Percentiles rank a stretch among this genome's conserved stretches.
Conservation (phyloP, 2,113 vertebrate genomes). For the Brachirus orientalis region DNA sequence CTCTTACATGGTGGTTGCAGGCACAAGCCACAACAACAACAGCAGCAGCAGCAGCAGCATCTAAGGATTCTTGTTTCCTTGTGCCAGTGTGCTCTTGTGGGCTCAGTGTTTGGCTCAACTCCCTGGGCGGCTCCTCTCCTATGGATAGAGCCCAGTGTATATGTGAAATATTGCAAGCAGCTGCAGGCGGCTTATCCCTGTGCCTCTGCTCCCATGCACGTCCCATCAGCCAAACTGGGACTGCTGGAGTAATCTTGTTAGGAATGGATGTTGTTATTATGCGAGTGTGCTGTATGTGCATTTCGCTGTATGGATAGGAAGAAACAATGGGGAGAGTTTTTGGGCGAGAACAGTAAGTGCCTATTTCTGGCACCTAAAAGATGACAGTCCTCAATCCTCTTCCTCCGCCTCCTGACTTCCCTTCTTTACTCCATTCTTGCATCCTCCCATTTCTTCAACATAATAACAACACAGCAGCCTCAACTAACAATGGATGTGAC, state of each 20-base stretch:
- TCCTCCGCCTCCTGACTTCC: conserved; percentile 20
- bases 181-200: conserved; percentile 68
- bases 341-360: conserved; percentile 34
- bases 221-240: conserved; percentile 79
- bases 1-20: conserved; percentile 44
- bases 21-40: conserved; percentile 35
- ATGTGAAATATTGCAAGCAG: conserved; percentile 64
- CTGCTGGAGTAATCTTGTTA: conserved; percentile 80
- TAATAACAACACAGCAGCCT: conserved; percentile 62
- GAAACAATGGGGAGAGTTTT: conserved; percentile 69
- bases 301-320: conserved; percentile 67
- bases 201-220: conserved; percentile 56
- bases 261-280: conserved; percentile 80
- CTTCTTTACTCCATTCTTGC: conserved; percentile 5
- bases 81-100: conserved; percentile 65
- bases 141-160: conserved; percentile 58
- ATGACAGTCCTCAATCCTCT: conserved; percentile 57
- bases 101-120: conserved; percentile 69
- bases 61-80: conserved; percentile 44
- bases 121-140: conserved; percentile 63
- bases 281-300: conserved; percentile 64
- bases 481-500: conserved; percentile 61
- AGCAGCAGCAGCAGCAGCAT: conserved; percentile 29
- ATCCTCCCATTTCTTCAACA: background rate
- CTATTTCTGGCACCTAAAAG: conserved; percentile 77